These are phyloP conservation scores for Anseranas semipalmata DNA, from an alignment of 2,113 vertebrate species.

Conservation along the genomic window DNA sequence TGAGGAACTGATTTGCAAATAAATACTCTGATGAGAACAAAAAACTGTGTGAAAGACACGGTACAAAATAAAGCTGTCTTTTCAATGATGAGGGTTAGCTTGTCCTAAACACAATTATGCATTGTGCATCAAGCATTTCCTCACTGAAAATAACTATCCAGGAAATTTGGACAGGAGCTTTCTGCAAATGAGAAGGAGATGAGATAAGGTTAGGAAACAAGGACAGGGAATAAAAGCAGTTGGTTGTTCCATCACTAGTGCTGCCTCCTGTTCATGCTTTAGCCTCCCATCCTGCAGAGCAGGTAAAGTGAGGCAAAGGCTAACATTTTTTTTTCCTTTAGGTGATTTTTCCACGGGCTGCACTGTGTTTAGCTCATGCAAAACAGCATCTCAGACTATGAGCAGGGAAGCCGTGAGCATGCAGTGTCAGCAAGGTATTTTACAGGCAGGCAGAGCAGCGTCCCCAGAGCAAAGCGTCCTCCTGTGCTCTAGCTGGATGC, in stretches of 20 bases:
- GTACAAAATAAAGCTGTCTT: background rate
- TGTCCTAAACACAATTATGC: background rate
- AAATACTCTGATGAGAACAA: background rate
- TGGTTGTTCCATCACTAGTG: background rate
- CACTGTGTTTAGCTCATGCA: background rate
- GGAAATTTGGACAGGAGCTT: background rate
- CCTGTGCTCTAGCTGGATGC: background rate
- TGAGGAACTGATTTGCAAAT: background rate
- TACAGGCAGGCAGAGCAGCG: fast-evolving
- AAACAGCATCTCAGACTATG: background rate
- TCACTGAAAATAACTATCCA: background rate
- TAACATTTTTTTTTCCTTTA: background rate
- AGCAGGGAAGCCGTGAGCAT: background rate
- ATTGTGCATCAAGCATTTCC: background rate
- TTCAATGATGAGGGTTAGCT: background rate
- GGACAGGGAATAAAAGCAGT: background rate
- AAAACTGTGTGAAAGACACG: fast-evolving
- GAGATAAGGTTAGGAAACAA: background rate
- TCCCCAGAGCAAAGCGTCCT: background rate
- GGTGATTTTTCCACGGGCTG: background rate
- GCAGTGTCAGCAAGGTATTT: background rate
- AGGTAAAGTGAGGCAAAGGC: background rate
- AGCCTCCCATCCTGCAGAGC: background rate
- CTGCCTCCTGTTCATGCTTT: background rate
- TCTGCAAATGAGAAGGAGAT: background rate